Base-by-base conservation (phyloP, 2,888 invertebrate species). In the Spodoptera exigua region DNA sequence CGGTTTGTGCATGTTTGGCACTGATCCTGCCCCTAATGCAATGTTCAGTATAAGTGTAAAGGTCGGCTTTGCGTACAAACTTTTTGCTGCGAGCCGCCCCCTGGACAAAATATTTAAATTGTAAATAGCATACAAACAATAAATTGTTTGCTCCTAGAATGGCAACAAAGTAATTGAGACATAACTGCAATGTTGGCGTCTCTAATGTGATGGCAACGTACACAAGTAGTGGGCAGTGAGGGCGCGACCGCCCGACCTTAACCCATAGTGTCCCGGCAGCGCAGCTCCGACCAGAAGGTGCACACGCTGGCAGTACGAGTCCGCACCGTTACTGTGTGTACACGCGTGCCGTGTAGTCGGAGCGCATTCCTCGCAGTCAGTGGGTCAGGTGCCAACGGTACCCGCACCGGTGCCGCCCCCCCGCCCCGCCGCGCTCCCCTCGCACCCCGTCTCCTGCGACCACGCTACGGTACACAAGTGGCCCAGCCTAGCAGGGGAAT, bases 341-440 rank as follows among this genome's bases (percentile, higher is more conserved):
- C 12, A 54, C 52, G 40, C 44, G 51, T 65, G 48, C 52, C 35
- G 14, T 59, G 75, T 59, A 44, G 70, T 56, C 57, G 61, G 70
- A 49, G 68, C 78, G 71, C 81, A 82, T 83, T 80, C 80, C 83
- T 72, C 72, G 63, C 73, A 61, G 73, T 61, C 81, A 81, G 79
- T 85, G 82, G 89, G 85, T 85, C 86, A 84, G 76, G 57, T 62
- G 78, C 64, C 86, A 87, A 89, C 89, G 89, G 89, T 86, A 89
- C 82, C 79, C 77, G 79, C 83, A 88, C 80, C 89, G 88, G 88
- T 83, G 46, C 44, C 40, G 36, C 21, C 27, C 57, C 54, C 44
- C 34, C 51, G 21, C 53, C 39, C 62, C 36, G 18, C 36, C 63
- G 13, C 21, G 40, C 39, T 39, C 18, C 49, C 40, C 35, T 37